These are phyloP conservation scores for Syngnathus floridae DNA, from an alignment of 2,113 vertebrate genomes.

Conservation along the genomic window DNA sequence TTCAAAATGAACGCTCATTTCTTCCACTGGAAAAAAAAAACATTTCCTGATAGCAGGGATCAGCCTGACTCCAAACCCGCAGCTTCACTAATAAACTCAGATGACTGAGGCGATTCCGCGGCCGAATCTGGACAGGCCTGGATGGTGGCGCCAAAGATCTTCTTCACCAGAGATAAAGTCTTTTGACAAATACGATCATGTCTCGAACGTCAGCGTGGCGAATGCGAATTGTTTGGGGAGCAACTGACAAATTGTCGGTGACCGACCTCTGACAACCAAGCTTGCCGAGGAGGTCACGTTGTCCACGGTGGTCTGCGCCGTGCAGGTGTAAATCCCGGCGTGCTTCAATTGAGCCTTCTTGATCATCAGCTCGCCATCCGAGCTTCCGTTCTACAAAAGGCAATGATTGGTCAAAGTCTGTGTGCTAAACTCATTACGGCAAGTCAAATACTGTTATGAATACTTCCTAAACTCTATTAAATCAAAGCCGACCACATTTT, in stretches of 20 bases:
- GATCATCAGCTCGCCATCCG: constrained; percentile 83
- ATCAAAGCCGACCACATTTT: constrained; percentile 34
- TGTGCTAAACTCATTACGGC: constrained; percentile 15
- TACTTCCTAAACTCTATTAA: constrained; percentile 38
- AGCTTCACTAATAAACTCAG: constrained; percentile 34
- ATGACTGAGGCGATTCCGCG: constrained; percentile 26
- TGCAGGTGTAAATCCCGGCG: constrained; percentile 85
- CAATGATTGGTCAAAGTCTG: not conserved
- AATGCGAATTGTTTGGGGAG: not conserved
- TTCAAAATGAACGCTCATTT: constrained; percentile 6
- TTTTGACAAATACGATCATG: not conserved
- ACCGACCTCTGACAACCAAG: constrained; percentile 91
- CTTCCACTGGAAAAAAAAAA: constrained; percentile 21
- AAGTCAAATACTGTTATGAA: constrained; percentile 18
- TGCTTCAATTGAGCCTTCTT: constrained; percentile 85
- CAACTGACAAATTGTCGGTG: not conserved
- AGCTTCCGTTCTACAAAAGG: constrained; percentile 73
- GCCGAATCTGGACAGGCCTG: constrained; percentile 23
- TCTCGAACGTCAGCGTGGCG: not conserved
- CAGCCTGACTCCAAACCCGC: constrained; percentile 35
- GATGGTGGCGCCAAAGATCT: constrained; percentile 22
- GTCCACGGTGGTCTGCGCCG: constrained; percentile 90
- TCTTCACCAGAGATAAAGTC: not conserved
- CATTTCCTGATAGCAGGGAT: constrained; percentile 49
- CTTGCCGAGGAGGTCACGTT: constrained; percentile 84